These are phyloP conservation scores for Piprites chloris DNA, from an alignment of 2,113 vertebrate genomes.

Conservation along the genomic window DNA sequence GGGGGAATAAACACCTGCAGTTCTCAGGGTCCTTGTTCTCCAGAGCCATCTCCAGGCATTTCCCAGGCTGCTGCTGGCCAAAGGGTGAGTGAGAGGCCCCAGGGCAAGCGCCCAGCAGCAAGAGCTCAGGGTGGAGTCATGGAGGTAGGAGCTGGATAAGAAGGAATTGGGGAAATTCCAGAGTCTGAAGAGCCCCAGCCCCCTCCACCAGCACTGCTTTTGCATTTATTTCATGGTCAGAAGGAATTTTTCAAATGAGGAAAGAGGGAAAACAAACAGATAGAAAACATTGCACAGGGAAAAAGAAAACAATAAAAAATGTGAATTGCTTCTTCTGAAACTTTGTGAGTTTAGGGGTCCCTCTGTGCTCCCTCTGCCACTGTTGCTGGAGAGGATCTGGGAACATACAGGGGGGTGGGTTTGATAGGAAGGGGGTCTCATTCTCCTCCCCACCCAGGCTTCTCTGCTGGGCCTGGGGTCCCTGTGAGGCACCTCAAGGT, in stretches of 20 bases:
- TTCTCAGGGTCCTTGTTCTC: rapidly evolving
- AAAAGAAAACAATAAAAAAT: not conserved
- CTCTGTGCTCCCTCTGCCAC: not conserved
- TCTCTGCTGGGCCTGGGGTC: not conserved
- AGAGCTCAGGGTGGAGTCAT: not conserved
- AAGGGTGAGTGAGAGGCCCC: not conserved
- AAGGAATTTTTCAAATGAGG: not conserved
- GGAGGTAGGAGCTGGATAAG: not conserved
- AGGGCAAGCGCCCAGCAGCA: not conserved
- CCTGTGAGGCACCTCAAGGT: not conserved
- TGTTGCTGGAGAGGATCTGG: not conserved
- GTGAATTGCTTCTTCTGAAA: not conserved
- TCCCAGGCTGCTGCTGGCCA: not conserved
- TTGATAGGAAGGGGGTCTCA: not conserved
- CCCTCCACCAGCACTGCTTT: rapidly evolving
- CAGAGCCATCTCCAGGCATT: not conserved
- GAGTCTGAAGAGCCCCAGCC: not conserved
- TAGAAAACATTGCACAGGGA: not conserved
- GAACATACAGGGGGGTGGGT: not conserved
- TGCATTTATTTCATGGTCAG: not conserved
- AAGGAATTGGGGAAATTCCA: not conserved
- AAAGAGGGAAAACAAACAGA: not conserved
- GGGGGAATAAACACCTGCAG: not conserved
- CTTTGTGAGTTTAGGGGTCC: not conserved
- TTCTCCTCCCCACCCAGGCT: not conserved